A percentile compares a stretch with the other conserved stretches of the same genome.
phyloP scores from a whole-genome alignment of 2,797 vertebrate genomes.

The Leuciscus waleckii region DNA sequence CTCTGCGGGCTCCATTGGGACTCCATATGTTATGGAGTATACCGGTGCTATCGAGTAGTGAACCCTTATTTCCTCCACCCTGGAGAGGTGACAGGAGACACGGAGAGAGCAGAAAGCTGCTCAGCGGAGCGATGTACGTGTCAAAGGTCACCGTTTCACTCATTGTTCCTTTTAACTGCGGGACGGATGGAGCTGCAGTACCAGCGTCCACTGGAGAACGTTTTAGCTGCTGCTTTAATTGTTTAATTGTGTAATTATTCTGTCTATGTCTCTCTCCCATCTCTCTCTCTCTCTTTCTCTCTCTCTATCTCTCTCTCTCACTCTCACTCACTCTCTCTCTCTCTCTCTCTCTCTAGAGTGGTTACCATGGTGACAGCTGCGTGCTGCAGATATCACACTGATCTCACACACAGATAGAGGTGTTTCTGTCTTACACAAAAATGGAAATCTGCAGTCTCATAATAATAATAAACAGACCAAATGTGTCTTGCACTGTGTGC shows the following conservation, averaged over 20 bases:
- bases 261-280: slow-evolving; percentile 32
- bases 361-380: slow-evolving; percentile 67
- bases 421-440: slow-evolving; percentile 46
- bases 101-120: slow-evolving; percentile 23
- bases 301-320: slow-evolving; percentile 33
- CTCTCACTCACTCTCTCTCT: slow-evolving; percentile 32
- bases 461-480: slow-evolving; percentile 38
- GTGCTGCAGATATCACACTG: slow-evolving; percentile 60
- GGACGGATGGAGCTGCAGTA: slow-evolving; percentile 2
- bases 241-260: slow-evolving; percentile 54
- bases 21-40: slow-evolving; percentile 53
- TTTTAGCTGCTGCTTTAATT: slow-evolving; percentile 53
- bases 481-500: slow-evolving; percentile 31
- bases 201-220: slow-evolving; percentile 7
- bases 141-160: slow-evolving; percentile 43
- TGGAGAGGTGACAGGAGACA: slow-evolving; percentile 30
- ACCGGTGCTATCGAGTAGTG: slow-evolving; percentile 29
- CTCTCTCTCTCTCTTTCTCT: too few relatives aligned
- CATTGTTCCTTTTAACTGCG: slow-evolving; percentile 28
- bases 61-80: slow-evolving; percentile 36
- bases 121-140: slow-evolving; percentile 9
- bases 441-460: slow-evolving; percentile 14
- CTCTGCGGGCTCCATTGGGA: slow-evolving; percentile 49
- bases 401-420: slow-evolving; percentile 55
- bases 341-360: slow-evolving; percentile 48